A percentile compares a stretch with the other conserved stretches of the same genome.
Conservation (phyloP, 2,797 vertebrate species). For the Poecilia picta region DNA sequence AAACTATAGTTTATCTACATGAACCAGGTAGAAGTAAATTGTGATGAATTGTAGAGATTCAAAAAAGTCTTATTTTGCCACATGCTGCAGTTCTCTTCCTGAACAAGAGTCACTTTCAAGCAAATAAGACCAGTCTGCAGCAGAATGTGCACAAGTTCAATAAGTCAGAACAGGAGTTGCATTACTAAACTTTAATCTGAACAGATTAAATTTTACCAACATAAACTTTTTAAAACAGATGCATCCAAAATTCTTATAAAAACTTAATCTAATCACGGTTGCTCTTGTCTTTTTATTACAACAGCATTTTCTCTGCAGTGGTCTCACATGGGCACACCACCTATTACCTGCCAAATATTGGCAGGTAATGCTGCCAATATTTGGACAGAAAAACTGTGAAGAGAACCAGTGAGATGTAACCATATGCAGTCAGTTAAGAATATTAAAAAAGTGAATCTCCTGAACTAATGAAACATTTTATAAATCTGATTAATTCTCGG, state of each 20-base stretch:
- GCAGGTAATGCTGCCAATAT: too few relatives aligned
- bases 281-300: background rate
- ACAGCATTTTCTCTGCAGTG: background rate
- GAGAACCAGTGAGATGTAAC: too few relatives aligned
- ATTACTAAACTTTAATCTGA: background rate
- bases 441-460: too few relatives aligned
- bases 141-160: background rate
- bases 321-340: too few relatives aligned
- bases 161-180: background rate
- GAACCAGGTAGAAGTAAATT: background rate
- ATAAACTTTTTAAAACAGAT: background rate
- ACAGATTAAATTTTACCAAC: background rate
- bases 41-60: background rate
- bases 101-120: background rate
- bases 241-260: background rate
- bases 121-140: background rate
- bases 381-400: too few relatives aligned
- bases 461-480: too few relatives aligned
- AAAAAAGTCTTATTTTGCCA: background rate
- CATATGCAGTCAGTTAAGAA: too few relatives aligned
- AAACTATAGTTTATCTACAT: background rate
- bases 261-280: background rate
- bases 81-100: background rate
- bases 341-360: too few relatives aligned
- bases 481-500: too few relatives aligned